These are phyloP conservation scores for Crypturellus tataupa DNA, from an alignment of 2,797 vertebrate species.

Conservation along the genomic window DNA sequence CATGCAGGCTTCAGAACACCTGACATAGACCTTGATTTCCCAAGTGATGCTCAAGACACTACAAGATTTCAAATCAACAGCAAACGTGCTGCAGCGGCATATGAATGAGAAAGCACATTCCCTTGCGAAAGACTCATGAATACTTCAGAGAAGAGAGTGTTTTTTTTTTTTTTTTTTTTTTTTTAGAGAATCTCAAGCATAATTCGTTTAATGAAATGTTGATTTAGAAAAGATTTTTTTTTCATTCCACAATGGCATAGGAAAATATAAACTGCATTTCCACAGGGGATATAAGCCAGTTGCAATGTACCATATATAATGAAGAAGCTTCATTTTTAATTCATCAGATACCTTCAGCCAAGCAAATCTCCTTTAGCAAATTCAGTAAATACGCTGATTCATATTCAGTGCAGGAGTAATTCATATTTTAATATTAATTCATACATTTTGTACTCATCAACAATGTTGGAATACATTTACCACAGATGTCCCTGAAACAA, in stretches of 20 bases:
- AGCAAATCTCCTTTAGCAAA: constrained; percentile 23
- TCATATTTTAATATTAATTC: constrained; percentile 57
- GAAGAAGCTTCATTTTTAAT: constrained; percentile 15
- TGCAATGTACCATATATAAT: not conserved
- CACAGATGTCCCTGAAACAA: constrained; percentile 3
- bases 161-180: not conserved
- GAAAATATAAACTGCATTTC: not conserved
- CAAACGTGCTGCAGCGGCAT: constrained; percentile 8
- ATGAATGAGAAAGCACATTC: constrained; percentile 39
- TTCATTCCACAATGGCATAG: not conserved
- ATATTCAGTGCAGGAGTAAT: constrained; percentile 10
- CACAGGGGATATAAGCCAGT: not conserved
- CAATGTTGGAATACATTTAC: constrained; percentile 1
- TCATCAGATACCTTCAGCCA: not conserved
- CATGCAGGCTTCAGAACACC: not conserved
- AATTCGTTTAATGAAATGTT: constrained; percentile 15
- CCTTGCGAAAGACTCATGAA: constrained; percentile 33
- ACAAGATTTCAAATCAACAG: constrained; percentile 55
- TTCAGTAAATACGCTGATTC: constrained; percentile 22
- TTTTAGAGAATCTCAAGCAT: not conserved
- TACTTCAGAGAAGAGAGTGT: constrained; percentile 32
- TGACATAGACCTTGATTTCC: constrained; percentile 65
- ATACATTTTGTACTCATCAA: not conserved
- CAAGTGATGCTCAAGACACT: constrained; percentile 23
- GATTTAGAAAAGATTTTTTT: not conserved